A percentile compares a stretch with the other conserved stretches of the same genome.
These are phyloP conservation scores for Andrena haemorrhoa DNA, from an alignment of 2,888 invertebrate genomes.

Conservation along the genomic window DNA sequence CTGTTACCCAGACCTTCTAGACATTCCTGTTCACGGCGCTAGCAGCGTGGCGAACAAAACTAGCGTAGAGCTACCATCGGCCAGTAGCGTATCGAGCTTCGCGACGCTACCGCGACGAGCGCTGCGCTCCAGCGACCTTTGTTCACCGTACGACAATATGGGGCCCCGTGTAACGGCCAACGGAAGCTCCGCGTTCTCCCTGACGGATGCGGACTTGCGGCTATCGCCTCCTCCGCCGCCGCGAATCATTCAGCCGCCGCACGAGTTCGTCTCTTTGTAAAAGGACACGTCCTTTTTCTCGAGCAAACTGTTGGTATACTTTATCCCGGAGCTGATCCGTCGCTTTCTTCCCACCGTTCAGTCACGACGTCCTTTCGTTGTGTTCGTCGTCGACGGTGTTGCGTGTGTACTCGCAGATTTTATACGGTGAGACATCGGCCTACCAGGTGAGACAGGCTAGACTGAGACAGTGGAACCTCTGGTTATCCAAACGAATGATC, in stretches of 20 bases:
- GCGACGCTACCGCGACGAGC: slow-evolving; percentile 85
- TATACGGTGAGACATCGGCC: slow-evolving; percentile 50
- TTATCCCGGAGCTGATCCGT: slow-evolving; percentile 39
- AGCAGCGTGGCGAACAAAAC: slow-evolving; percentile 65
- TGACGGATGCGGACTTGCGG: slow-evolving; percentile 88
- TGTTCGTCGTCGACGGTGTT: slow-evolving; percentile 39
- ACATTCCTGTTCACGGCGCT: slow-evolving; percentile 86
- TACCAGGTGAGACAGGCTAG: slow-evolving; percentile 31
- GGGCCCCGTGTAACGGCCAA: slow-evolving; percentile 95
- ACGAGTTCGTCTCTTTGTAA: slow-evolving; percentile 87
- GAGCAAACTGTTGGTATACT: slow-evolving; percentile 46
- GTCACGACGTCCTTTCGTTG: slow-evolving; percentile 31
- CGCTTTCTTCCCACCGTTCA: slow-evolving; percentile 36
- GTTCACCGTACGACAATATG: slow-evolving; percentile 95
- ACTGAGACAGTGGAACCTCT: neutral
- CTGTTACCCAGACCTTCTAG: slow-evolving; percentile 93
- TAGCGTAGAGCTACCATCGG: slow-evolving; percentile 54
- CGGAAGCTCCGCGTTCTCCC: slow-evolving; percentile 94
- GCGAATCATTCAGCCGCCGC: slow-evolving; percentile 86
- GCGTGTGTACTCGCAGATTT: slow-evolving; percentile 35
- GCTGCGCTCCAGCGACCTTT: slow-evolving; percentile 86
- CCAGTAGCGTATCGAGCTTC: slow-evolving; percentile 81
- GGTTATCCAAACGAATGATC: neutral
- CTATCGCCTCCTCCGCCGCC: slow-evolving; percentile 87
- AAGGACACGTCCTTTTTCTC: slow-evolving; percentile 9